Percentiles rank a stretch among this genome's conserved stretches.
phyloP scores from a whole-genome alignment of 2,113 vertebrate genomes.

The Gavia stellata region DNA sequence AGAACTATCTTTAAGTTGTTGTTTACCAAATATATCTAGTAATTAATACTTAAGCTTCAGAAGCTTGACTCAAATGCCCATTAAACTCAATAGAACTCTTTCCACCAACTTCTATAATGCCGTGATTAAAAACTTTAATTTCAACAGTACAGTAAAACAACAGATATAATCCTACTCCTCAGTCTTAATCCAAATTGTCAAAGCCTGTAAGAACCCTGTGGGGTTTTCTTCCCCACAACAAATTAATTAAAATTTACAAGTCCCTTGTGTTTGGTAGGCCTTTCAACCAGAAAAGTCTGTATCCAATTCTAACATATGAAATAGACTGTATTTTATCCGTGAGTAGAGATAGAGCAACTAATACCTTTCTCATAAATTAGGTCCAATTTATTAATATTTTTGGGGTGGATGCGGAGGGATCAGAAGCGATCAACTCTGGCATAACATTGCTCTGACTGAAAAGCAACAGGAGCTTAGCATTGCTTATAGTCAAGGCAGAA shows the following conservation, averaged over 20 bases:
- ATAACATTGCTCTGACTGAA: background rate
- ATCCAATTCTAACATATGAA: background rate
- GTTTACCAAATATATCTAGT: background rate
- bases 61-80: background rate
- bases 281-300: background rate
- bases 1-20: background rate
- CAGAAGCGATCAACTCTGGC: background rate
- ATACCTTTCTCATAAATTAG: background rate
- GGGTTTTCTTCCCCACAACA: rapidly evolving
- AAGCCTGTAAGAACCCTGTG: background rate
- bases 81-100: background rate
- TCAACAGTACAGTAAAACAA: background rate
- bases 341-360: background rate
- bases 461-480: background rate
- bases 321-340: background rate
- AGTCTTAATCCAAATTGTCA: background rate
- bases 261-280: background rate
- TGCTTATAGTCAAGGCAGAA: background rate
- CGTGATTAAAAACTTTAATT: background rate
- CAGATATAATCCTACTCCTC: background rate
- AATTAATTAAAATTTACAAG: background rate
- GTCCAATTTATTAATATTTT: background rate
- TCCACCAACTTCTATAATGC: background rate
- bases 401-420: background rate
- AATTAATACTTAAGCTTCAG: background rate